phyloP scores from a whole-genome alignment of 2,888 invertebrate species.

The Pristionchus japonicus region DNA sequence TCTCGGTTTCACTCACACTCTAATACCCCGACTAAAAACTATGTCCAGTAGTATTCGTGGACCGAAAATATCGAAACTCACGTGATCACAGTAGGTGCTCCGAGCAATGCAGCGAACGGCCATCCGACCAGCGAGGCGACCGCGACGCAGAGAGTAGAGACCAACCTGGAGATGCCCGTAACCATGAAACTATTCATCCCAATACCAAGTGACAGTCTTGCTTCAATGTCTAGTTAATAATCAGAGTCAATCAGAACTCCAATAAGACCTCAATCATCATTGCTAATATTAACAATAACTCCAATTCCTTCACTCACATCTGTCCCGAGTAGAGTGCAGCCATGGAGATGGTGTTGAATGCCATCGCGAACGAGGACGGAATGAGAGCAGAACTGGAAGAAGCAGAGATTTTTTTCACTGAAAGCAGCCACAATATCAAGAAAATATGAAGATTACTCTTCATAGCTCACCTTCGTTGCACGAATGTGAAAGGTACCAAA shows the following conservation, averaged over 20 bases:
- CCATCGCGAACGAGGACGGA: constrained; percentile 95
- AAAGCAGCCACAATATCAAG: too few relatives aligned
- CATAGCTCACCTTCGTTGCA: too few relatives aligned
- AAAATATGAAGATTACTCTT: too few relatives aligned
- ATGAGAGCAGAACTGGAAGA: constrained; percentile 83
- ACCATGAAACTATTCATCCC: background rate
- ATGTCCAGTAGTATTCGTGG: background rate
- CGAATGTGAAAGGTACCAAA: too few relatives aligned
- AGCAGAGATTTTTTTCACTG: background rate
- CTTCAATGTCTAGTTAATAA: background rate
- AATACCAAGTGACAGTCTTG: background rate
- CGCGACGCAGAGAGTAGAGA: constrained; percentile 78
- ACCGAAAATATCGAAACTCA: background rate
- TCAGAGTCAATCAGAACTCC: background rate
- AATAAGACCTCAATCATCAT: too few relatives aligned
- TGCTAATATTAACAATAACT: background rate
- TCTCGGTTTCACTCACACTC: background rate
- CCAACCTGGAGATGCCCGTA: constrained; percentile 52
- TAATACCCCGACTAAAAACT: background rate
- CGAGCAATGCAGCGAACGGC: constrained; percentile 96
- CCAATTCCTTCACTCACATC: constrained; percentile 47
- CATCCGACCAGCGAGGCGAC: constrained; percentile 88
- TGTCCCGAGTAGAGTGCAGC: constrained; percentile 88
- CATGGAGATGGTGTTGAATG: constrained; percentile 86
- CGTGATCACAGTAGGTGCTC: constrained; percentile 77